Base-by-base conservation (phyloP, 2,888 invertebrate species). In the Thera britannica region DNA sequence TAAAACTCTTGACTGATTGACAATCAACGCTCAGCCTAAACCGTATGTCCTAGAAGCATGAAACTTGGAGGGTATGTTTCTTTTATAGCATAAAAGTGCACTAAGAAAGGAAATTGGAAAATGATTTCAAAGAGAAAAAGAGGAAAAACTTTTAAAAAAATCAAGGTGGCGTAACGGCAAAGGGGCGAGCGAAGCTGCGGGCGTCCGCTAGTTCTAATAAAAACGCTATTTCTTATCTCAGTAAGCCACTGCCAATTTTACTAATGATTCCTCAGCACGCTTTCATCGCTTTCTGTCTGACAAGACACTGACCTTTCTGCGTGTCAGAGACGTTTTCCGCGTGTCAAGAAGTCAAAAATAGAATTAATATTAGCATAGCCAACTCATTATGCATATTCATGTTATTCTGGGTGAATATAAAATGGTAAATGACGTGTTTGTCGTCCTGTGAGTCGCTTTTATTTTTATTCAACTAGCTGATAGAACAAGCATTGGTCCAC, bases 301-400 rank as follows among this genome's bases (percentile, higher is more conserved):
- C 66, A 61, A 52, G 55, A 69, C 70, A 76, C 67, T 73, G 73
- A 73, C 77, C 74, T 77, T 75, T 67, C 9, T 34, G n/a, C 48
- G 62, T 67, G 64, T 59, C 70, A 58, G 7, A 56, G 46, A 46
- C 46, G 34, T 35, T 35, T 34, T 46, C 12, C 7, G 59, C 36
- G 56, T 36, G 57, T 57, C 65, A 49, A 65, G 64, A 68, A 68
- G 58, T 57, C 65, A 44, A 65, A 68, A 68, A 65, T 68, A 68
- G 61, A 34, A 58, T 52, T 52, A 12, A 12, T 61, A 68, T 68
- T 68, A 62, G 65, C 64, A 65, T 68, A 52, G 36, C 38, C 36
- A 61, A 61, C 60, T 56, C 56, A 54, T 68, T 58, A 61, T 57
- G 57, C 41, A 62, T 46, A 59, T 61, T 36, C 34, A 3, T 2